A percentile compares a stretch with the other conserved stretches of the same genome.
Conservation (phyloP, 2,888 invertebrate genomes). For the Pyrgus malvae region DNA sequence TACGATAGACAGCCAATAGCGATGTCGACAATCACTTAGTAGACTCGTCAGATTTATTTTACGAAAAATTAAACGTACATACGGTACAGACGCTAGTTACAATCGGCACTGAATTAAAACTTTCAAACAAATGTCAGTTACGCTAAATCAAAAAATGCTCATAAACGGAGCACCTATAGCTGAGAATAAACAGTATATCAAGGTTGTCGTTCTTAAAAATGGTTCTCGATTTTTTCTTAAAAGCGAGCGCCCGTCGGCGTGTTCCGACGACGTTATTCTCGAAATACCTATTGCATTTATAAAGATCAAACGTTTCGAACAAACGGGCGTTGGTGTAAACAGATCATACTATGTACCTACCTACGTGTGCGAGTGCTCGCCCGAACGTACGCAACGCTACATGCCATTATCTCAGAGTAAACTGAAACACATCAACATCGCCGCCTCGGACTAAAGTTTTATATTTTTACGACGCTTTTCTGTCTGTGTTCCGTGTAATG, state of each 20-base stretch:
- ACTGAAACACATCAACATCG: constrained; percentile 49
- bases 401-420: constrained; percentile 47
- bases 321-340: constrained; percentile 77
- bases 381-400: constrained; percentile 30
- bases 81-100: constrained; percentile 21
- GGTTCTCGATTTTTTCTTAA: constrained; percentile 72
- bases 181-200: constrained; percentile 69
- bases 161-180: constrained; percentile 66
- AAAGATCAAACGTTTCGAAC: constrained; percentile 78
- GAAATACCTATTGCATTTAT: constrained; percentile 80
- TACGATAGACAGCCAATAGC: no score
- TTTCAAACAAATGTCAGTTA: constrained; percentile 68
- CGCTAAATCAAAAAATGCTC: constrained; percentile 62
- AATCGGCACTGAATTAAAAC: constrained; percentile 45
- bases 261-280: constrained; percentile 69
- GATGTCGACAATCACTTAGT: not conserved
- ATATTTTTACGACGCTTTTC: constrained; percentile 41
- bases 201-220: constrained; percentile 77
- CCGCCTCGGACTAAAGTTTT: constrained; percentile 39
- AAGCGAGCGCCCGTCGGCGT: constrained; percentile 55
- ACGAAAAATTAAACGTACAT: not conserved
- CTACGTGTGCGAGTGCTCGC: constrained; percentile 41
- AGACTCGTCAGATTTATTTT: not conserved
- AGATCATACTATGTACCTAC: constrained; percentile 56
- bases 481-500: constrained; percentile 18